A percentile compares a stretch with the other conserved stretches of the same genome.
Evolutionary conservation across 1,140 invertebrate genomes (phyloP).

Genomic region (Zaprionus nigranus): DNA sequence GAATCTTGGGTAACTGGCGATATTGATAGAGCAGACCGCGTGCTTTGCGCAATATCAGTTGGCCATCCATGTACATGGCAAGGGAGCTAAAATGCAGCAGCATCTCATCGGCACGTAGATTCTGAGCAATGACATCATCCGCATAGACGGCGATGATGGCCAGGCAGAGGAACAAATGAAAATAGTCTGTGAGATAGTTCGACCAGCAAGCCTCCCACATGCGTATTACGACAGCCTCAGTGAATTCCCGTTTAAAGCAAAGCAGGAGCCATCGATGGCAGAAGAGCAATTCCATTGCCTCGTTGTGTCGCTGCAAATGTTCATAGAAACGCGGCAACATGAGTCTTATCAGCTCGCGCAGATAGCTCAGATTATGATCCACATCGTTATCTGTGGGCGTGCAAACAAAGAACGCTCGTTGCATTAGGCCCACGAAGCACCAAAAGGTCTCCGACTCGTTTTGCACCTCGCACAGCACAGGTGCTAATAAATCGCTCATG

Average conservation of each 20-base stretch:
- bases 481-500: conserved; percentile 96
- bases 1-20: conserved; percentile 92
- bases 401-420: conserved; percentile 95
- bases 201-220: conserved; percentile 99
- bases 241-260: conserved; percentile 96
- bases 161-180: conserved; percentile 95
- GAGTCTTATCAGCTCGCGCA: conserved; percentile 93
- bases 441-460: conserved; percentile 96
- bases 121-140: conserved; percentile 95
- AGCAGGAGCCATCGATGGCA: conserved; percentile 97
- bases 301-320: conserved; percentile 92
- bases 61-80: conserved; percentile 98
- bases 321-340: conserved; percentile 95
- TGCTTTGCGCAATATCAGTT: conserved; percentile 95
- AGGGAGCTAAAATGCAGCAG: conserved; percentile 96
- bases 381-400: conserved; percentile 97
- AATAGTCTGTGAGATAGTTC: conserved; percentile 96
- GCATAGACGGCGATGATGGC: conserved; percentile 96
- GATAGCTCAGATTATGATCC: conserved; percentile 95
- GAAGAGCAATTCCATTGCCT: conserved; percentile 95
- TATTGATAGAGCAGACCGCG: conserved; percentile 96
- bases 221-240: conserved; percentile 92
- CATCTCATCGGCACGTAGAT: conserved; percentile 96
- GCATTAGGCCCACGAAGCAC: conserved; percentile 97
- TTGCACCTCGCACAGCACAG: conserved; percentile 93